These are phyloP conservation scores for Scelioninae gen. 2 DNA, from an alignment of 2,888 invertebrate genomes.

Conservation along the genomic window DNA sequence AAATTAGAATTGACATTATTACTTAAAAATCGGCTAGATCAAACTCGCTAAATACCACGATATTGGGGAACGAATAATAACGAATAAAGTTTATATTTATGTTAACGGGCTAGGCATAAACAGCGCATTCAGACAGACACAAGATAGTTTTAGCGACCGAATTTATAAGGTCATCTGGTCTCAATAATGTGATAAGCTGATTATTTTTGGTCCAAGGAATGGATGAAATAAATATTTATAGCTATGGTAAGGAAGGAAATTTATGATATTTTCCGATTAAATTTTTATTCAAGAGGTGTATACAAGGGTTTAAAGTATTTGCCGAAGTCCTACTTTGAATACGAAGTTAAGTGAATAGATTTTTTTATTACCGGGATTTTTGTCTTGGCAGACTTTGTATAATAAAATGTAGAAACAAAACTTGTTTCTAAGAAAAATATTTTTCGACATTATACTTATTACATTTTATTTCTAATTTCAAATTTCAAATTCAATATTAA, in stretches of 20 bases:
- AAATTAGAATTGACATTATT: slow-evolving; percentile 25
- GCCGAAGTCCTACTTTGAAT: too few species aligned
- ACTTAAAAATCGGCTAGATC: slow-evolving; percentile 16
- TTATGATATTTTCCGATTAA: slow-evolving; percentile 4
- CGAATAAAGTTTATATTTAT: slow-evolving; percentile 32
- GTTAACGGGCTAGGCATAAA: slow-evolving; percentile 9
- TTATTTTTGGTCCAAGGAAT: slow-evolving; percentile 16
- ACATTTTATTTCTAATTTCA: too few species aligned
- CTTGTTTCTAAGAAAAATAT: too few species aligned
- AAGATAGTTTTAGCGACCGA: slow-evolving; percentile 12
- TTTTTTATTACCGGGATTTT: neutral
- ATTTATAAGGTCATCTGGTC: slow-evolving; percentile 29
- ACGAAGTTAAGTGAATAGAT: too few species aligned
- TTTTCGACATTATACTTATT: too few species aligned
- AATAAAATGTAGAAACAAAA: too few species aligned
- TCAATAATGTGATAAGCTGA: slow-evolving; percentile 18
- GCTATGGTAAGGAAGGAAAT: slow-evolving; percentile 3
- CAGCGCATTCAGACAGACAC: neutral
- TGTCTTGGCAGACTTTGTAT: too few species aligned
- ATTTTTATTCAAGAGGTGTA: slow-evolving; percentile 7
- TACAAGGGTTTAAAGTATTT: neutral
- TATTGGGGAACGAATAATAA: slow-evolving; percentile 14
- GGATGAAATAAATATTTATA: slow-evolving; percentile 22
- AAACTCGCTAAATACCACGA: slow-evolving; percentile 17
- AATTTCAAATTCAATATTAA: too few species aligned